Evolutionary conservation across 2,888 invertebrate genomes (phyloP).

Genomic region (Metacarcinus magister): DNA sequence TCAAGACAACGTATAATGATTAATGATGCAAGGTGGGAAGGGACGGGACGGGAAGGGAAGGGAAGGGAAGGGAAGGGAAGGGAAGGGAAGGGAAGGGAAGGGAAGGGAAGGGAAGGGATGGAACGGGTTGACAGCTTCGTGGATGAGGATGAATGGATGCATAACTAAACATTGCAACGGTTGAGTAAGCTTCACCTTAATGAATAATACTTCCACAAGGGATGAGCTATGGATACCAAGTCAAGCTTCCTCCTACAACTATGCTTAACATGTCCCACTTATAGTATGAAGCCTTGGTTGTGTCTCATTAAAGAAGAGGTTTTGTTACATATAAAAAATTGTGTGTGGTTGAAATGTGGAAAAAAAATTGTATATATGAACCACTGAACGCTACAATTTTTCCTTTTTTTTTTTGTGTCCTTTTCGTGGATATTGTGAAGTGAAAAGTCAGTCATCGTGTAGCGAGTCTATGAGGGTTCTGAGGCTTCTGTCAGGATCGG

Average conservation of each 20-base stretch:
- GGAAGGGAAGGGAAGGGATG: not conserved
- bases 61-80: too few relatives aligned
- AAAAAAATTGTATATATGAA: not conserved
- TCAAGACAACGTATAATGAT: too few relatives aligned
- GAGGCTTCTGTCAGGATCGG: not conserved
- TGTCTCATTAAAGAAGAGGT: not conserved
- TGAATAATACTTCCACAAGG: not conserved
- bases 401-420: not conserved
- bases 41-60: too few relatives aligned
- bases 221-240: constrained; percentile 32
- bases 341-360: not conserved
- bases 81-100: too few relatives aligned
- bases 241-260: not conserved
- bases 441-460: constrained; percentile 18
- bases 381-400: not conserved
- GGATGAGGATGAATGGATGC: not conserved
- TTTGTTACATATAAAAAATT: not conserved
- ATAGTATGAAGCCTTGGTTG: not conserved
- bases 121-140: not conserved
- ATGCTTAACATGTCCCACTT: not conserved
- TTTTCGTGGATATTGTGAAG: not conserved
- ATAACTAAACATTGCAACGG: not conserved
- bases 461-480: not conserved
- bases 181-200: not conserved
- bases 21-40: too few relatives aligned